Conservation (phyloP, 2,888 invertebrate genomes). For the Apamea crenata region DNA sequence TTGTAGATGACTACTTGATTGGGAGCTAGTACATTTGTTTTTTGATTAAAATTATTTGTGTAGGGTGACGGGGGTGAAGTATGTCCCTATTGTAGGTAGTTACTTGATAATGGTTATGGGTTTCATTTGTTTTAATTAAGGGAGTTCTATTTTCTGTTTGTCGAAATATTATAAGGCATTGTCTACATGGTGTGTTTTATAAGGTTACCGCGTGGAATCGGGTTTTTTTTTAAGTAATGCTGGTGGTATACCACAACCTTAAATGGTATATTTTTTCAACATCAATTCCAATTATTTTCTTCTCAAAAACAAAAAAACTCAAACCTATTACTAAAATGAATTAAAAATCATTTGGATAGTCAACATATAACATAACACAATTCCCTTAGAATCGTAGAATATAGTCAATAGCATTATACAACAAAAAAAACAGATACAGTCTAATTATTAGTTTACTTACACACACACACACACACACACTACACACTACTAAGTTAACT, state of each 20-base stretch:
- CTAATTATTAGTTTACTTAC: too few species aligned
- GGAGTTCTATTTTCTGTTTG: background rate
- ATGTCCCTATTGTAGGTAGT: background rate
- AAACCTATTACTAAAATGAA: background rate
- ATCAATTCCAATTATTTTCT: background rate
- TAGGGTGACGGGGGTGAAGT: slow-evolving; percentile 14
- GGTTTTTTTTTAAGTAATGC: background rate
- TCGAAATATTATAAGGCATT: background rate
- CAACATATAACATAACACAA: background rate
- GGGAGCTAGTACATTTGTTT: slow-evolving; percentile 61
- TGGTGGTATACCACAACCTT: background rate
- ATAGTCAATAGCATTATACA: too few species aligned
- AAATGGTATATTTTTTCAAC: background rate
- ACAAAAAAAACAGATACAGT: too few species aligned
- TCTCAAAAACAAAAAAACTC: background rate
- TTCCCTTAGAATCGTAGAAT: too few species aligned
- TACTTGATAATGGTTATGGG: slow-evolving; percentile 26
- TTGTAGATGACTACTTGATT: slow-evolving; percentile 71
- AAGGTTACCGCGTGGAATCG: too few species aligned
- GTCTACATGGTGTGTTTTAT: too few species aligned
- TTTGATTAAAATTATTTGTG: slow-evolving; percentile 64
- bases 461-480: too few species aligned
- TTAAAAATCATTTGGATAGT: background rate
- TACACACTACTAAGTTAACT: too few species aligned
- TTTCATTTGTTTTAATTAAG: slow-evolving; percentile 40